Conservation (phyloP, 2,888 invertebrate genomes). For the Ichneumon xanthorius region DNA sequence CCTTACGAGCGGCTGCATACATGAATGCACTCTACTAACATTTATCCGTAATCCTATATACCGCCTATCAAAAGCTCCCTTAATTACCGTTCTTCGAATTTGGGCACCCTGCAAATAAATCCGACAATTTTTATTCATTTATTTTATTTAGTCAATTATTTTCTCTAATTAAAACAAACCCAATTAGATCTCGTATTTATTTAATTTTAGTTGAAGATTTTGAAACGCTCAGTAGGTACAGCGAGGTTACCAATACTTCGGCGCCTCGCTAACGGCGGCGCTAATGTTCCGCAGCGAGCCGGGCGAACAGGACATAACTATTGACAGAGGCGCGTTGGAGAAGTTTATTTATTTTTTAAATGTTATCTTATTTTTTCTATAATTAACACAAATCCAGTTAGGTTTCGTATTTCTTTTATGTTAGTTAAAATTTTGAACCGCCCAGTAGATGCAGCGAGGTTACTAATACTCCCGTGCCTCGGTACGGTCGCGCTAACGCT, state of each 20-base stretch:
- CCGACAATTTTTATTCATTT: not conserved
- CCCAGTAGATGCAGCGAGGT: conserved; percentile 24
- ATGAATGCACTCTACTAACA: conserved; percentile 19
- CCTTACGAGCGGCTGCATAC: conserved; percentile 56
- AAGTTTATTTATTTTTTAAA: not conserved
- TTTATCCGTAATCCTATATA: conserved; percentile 28
- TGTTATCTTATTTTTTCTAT: not conserved
- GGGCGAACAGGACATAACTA: conserved; percentile 60
- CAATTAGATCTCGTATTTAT: too few species aligned
- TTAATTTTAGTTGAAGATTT: not conserved
- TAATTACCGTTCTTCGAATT: not conserved
- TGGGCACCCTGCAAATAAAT: not conserved
- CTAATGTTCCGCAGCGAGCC: conserved; percentile 58
- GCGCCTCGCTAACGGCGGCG: conserved; percentile 41
- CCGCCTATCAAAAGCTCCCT: conserved; percentile 16
- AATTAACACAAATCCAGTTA: too few species aligned
- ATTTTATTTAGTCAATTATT: not conserved
- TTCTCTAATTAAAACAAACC: not conserved
- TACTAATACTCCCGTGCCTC: conserved; percentile 9
- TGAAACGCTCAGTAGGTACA: not conserved
- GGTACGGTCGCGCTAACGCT: conserved; percentile 52
- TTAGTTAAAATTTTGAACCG: conserved; percentile 4
- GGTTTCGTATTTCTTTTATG: too few species aligned
- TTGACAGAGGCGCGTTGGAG: conserved; percentile 50
- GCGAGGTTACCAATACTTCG: not conserved